Evolutionary conservation across 2,113 vertebrate genomes (phyloP).

Genomic region (Balaeniceps rex): DNA sequence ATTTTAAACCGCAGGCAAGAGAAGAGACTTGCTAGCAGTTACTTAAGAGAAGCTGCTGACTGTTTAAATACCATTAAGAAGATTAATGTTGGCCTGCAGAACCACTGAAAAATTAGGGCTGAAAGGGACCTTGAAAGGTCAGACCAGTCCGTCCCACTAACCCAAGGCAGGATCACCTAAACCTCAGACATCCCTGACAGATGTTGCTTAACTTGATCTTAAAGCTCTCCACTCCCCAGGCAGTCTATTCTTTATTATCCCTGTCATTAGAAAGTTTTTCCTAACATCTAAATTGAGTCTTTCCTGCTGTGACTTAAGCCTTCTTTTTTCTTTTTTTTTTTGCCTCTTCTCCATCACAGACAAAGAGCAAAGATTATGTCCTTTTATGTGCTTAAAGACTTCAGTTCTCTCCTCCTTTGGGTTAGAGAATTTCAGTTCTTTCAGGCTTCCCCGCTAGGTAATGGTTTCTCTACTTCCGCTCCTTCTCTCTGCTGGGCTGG

Average conservation of each 20-base stretch:
- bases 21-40: slow-evolving; percentile 62
- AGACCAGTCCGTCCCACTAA: slow-evolving; percentile 37
- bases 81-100: slow-evolving; percentile 57
- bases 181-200: slow-evolving; percentile 25
- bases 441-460: neutral
- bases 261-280: slow-evolving; percentile 61
- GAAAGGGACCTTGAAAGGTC: slow-evolving; percentile 57
- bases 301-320: slow-evolving; percentile 61
- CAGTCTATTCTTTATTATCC: slow-evolving; percentile 59
- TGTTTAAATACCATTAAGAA: slow-evolving; percentile 65
- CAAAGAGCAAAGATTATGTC: neutral
- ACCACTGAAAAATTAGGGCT: slow-evolving; percentile 59
- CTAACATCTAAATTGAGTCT: slow-evolving; percentile 61
- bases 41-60: slow-evolving; percentile 70
- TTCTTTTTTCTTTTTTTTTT: neutral
- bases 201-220: slow-evolving; percentile 60
- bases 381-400: slow-evolving; percentile 39
- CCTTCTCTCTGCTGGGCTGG: neutral
- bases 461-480: neutral
- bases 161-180: slow-evolving; percentile 53
- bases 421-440: neutral
- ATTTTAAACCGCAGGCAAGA: slow-evolving; percentile 59
- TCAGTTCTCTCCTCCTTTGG: slow-evolving; percentile 8
- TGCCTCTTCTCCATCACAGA: neutral
- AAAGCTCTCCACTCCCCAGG: slow-evolving; percentile 48